These are phyloP conservation scores for Rhopilema esculentum DNA, from an alignment of 30 jellyfish, hydroid and myxozoan genomes.

Conservation along the genomic window DNA sequence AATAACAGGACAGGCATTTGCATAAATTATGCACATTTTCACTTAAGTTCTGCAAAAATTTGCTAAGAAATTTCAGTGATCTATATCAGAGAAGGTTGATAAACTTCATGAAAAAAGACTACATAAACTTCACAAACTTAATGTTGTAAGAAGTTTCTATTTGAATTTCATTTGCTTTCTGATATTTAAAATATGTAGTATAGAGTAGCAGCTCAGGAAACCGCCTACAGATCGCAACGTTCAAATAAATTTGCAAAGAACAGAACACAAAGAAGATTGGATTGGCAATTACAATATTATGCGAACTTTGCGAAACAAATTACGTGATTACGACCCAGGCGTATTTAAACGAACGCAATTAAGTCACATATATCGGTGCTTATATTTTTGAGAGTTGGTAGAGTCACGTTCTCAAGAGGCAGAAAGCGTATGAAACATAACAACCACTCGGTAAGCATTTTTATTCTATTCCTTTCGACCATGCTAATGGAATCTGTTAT, in stretches of 20 bases:
- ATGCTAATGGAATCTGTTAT: too few relatives aligned
- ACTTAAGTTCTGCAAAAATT: too few relatives aligned
- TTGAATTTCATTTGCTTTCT: too few relatives aligned
- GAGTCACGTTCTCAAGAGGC: neutral
- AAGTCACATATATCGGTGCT: neutral
- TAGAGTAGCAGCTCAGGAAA: too few relatives aligned
- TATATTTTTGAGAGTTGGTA: neutral
- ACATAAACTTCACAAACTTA: too few relatives aligned
- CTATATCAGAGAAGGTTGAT: too few relatives aligned
- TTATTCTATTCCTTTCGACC: neutral
- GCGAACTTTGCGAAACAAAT: neutral
- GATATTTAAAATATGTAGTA: too few relatives aligned
- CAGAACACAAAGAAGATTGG: neutral
- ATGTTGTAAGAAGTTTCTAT: too few relatives aligned
- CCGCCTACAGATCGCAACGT: neutral
- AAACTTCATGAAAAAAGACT: too few relatives aligned
- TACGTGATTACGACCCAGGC: neutral
- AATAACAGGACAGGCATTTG: too few relatives aligned
- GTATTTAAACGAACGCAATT: neutral
- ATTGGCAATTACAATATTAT: neutral
- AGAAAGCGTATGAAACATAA: neutral
- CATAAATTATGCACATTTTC: too few relatives aligned
- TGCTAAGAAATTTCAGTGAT: too few relatives aligned
- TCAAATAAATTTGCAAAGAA: neutral
- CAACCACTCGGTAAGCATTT: neutral